Conservation (phyloP, 1,140 invertebrate genomes). For the Lepidotrigona ventralis region DNA sequence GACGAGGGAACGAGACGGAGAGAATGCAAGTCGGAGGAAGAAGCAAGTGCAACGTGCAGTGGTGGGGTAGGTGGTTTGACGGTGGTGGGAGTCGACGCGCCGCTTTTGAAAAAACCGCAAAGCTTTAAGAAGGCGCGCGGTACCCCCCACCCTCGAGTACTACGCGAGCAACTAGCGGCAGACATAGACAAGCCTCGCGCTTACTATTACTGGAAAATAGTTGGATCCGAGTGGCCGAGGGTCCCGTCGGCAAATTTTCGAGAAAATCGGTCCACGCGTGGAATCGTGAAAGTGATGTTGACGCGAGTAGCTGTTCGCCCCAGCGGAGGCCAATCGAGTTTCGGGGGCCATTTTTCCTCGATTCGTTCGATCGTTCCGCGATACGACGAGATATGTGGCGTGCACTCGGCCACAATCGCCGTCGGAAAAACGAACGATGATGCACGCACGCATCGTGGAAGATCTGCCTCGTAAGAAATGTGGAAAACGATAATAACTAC, state of each 20-base stretch:
- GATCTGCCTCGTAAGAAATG: neutral
- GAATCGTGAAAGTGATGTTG: slow-evolving; percentile 18
- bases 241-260: slow-evolving; percentile 15
- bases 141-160: slow-evolving; percentile 77
- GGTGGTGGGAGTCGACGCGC: slow-evolving; percentile 66
- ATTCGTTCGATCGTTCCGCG: neutral
- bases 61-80: slow-evolving; percentile 34
- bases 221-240: slow-evolving; percentile 29
- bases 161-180: slow-evolving; percentile 72
- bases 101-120: slow-evolving; percentile 79
- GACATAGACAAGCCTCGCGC: slow-evolving; percentile 73
- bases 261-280: slow-evolving; percentile 5
- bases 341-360: neutral
- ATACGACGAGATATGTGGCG: neutral
- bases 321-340: neutral
- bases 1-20: slow-evolving; percentile 24
- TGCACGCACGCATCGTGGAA: neutral
- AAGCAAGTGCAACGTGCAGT: slow-evolving; percentile 16
- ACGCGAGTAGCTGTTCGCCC: neutral
- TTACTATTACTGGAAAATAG: slow-evolving; percentile 65
- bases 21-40: slow-evolving; percentile 42
- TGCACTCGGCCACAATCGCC: neutral
- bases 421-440: slow-evolving; percentile 23
- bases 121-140: slow-evolving; percentile 78
- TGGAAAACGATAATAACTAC: neutral